Evolutionary conservation across 2,113 vertebrate genomes (phyloP).

Genomic region (Sander lucioperca): DNA sequence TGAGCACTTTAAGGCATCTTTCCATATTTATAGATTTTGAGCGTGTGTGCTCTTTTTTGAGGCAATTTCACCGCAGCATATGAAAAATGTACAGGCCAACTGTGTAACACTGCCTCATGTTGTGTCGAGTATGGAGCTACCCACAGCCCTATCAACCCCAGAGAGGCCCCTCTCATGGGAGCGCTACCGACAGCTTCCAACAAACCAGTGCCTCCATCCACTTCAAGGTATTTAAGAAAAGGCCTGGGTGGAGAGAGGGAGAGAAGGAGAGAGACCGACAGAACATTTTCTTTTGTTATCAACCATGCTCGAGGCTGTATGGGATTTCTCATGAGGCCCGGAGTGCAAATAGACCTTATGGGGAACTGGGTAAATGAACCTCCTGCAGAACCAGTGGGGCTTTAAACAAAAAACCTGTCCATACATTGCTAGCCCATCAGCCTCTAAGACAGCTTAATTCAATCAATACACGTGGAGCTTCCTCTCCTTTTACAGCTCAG

Average conservation of each 20-base stretch:
- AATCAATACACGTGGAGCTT: conserved; percentile 39
- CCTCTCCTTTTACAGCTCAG: conserved; percentile 8
- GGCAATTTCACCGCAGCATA: conserved; percentile 14
- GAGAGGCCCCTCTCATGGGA: conserved; percentile 42
- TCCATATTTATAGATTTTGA: conserved; percentile 39
- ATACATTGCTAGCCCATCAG: conserved; percentile 1
- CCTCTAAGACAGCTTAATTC: conserved; percentile 38
- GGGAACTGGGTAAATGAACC: conserved; percentile 39
- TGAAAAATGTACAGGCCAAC: conserved; percentile 50
- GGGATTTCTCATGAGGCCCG: conserved; percentile 72
- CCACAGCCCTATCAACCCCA: conserved; percentile 45
- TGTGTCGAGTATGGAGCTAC: conserved; percentile 13
- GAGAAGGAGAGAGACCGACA: background rate
- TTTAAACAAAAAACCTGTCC: conserved; percentile 42
- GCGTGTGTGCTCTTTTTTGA: background rate
- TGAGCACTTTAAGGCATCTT: background rate
- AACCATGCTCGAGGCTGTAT: conserved; percentile 47
- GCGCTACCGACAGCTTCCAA: conserved; percentile 66
- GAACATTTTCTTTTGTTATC: conserved; percentile 70
- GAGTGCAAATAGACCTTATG: conserved; percentile 64
- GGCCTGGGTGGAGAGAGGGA: conserved; percentile 40
- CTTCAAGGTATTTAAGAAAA: conserved; percentile 76
- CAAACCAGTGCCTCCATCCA: conserved; percentile 61
- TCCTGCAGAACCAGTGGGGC: conserved; percentile 42
- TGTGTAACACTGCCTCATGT: conserved; percentile 41